Percentiles rank a stretch among this genome's conserved stretches.
These are phyloP conservation scores for Theretra japonica DNA, from an alignment of 2,888 invertebrate genomes.

Conservation along the genomic window DNA sequence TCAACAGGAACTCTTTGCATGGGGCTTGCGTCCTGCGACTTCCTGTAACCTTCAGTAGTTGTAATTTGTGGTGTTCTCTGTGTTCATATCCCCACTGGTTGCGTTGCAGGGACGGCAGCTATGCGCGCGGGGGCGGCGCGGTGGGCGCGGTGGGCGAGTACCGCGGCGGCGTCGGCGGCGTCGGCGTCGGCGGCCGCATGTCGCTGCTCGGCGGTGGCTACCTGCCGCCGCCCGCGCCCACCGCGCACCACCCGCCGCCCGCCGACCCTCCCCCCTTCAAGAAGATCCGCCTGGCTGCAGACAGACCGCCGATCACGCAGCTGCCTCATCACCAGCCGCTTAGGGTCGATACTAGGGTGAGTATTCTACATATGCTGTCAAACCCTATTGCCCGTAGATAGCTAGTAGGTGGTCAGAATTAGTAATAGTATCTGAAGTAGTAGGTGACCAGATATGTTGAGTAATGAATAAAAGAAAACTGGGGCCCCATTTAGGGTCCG, in stretches of 20 bases:
- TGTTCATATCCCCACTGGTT: constrained; percentile 14
- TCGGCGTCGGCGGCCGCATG: constrained; percentile 71
- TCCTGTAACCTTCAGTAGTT: neutral
- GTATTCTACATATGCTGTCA: constrained; percentile 37
- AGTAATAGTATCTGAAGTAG: no score
- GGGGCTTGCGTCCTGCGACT: neutral
- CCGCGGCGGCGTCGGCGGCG: constrained; percentile 66
- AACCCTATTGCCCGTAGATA: no score
- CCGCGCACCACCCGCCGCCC: constrained; percentile 76
- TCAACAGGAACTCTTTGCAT: neutral
- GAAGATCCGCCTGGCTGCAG: constrained; percentile 87
- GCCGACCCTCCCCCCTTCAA: constrained; percentile 87
- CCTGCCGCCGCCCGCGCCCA: constrained; percentile 79
- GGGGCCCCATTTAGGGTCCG: no score
- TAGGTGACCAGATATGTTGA: no score
- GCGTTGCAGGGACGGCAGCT: constrained; percentile 72
- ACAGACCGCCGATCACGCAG: constrained; percentile 67
- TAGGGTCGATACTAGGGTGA: constrained; percentile 87
- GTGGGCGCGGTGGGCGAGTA: constrained; percentile 71
- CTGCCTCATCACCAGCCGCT: constrained; percentile 83
- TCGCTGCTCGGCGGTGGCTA: constrained; percentile 87
- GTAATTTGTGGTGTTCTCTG: neutral
- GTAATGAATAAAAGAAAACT: no score
- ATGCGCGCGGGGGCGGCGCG: constrained; percentile 74
- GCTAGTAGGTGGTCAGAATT: no score